A percentile compares a stretch with the other conserved stretches of the same genome.
These are phyloP conservation scores for Bombus ignitus DNA, from an alignment of 1,140 invertebrate genomes.

Conservation along the genomic window DNA sequence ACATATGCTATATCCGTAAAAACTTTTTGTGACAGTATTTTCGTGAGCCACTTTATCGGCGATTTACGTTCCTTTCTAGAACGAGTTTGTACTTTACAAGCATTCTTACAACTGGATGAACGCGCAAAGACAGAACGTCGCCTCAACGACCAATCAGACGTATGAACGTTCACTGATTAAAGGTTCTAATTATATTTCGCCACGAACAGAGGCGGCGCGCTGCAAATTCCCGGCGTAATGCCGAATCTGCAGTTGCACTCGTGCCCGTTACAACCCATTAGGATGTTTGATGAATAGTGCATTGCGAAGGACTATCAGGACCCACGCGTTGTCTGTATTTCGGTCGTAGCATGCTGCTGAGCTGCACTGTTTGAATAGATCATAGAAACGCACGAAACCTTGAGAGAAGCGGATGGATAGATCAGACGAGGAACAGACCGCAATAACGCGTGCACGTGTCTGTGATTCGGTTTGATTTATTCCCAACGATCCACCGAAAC, in stretches of 20 bases:
- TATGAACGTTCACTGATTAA: not conserved
- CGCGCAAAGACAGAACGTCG: not conserved
- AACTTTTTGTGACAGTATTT: no score
- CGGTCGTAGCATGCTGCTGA: not conserved
- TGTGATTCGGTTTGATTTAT: slow-evolving; percentile 37
- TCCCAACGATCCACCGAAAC: not conserved
- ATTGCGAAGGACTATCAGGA: slow-evolving; percentile 53
- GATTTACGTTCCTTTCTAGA: not conserved
- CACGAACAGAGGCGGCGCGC: slow-evolving; percentile 4
- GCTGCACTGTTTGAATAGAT: slow-evolving; percentile 29
- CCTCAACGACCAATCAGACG: not conserved
- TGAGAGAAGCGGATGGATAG: slow-evolving; percentile 1
- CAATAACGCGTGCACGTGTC: slow-evolving; percentile 17
- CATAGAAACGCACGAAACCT: slow-evolving; percentile 31
- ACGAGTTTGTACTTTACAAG: not conserved
- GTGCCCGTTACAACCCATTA: slow-evolving; percentile 63
- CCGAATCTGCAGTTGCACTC: slow-evolving; percentile 58
- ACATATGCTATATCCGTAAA: no score
- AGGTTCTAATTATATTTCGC: slow-evolving; percentile 57
- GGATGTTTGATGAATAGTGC: slow-evolving; percentile 68
- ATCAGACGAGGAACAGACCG: not conserved
- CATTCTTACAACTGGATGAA: not conserved
- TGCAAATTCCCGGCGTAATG: slow-evolving; percentile 40
- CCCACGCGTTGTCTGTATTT: slow-evolving; percentile 46
- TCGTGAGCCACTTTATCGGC: no score